A percentile compares a stretch with the other conserved stretches of the same genome.
Evolutionary conservation across 2,113 vertebrate genomes (phyloP).

Genomic region (Empidonax traillii): DNA sequence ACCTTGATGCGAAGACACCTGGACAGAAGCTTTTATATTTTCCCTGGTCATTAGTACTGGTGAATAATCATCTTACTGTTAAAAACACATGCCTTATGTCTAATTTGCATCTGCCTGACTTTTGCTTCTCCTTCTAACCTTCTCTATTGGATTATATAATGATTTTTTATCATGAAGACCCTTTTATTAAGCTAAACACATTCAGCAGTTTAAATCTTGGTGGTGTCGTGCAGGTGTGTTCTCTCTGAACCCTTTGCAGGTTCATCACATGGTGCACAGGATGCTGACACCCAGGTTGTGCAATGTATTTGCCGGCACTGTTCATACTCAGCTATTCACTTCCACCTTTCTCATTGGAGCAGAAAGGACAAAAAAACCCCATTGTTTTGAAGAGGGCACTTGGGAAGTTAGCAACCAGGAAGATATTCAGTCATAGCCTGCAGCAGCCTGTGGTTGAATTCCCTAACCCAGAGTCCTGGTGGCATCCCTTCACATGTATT

Average conservation of each 20-base stretch:
- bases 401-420: not conserved
- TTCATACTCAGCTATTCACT: not conserved
- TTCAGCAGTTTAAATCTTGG: not conserved
- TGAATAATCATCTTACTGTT: not conserved
- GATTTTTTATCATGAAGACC: not conserved
- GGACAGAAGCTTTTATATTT: not conserved
- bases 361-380: not conserved
- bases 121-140: not conserved
- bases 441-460: not conserved
- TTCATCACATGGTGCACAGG: accelerated
- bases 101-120: not conserved
- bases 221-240: not conserved
- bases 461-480: not conserved
- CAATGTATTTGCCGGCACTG: not conserved
- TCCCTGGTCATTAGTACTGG: not conserved
- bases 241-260: not conserved
- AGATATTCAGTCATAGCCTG: not conserved
- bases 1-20: not conserved
- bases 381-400: not conserved
- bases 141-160: not conserved
- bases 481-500: not conserved
- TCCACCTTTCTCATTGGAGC: not conserved
- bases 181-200: not conserved
- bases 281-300: not conserved
- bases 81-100: not conserved